A percentile compares a stretch with the other conserved stretches of the same genome.
phyloP scores from a whole-genome alignment of 1,140 invertebrate species.

The Drosophila lacteicornis region DNA sequence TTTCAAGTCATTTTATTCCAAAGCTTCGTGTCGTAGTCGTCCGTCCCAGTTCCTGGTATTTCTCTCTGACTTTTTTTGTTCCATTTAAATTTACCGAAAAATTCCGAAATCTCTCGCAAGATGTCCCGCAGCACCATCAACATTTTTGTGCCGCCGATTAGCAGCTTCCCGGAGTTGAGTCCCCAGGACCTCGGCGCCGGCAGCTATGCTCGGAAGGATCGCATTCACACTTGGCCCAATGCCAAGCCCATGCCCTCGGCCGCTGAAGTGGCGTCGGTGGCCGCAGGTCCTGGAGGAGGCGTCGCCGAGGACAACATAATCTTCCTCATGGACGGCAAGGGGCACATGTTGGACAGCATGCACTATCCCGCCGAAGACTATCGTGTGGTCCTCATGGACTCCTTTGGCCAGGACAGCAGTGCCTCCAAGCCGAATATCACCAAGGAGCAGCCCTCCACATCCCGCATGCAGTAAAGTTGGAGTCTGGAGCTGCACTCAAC shows the following conservation, averaged over 20 bases:
- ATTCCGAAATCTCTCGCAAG: background rate
- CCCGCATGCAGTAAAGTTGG: too few relatives aligned
- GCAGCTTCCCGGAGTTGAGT: conserved; percentile 43
- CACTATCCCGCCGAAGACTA: conserved; percentile 59
- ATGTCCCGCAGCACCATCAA: conserved; percentile 42
- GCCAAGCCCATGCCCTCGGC: background rate
- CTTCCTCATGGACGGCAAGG: conserved; percentile 21
- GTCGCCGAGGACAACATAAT: background rate
- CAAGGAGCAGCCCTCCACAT: background rate
- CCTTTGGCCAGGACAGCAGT: conserved; percentile 14
- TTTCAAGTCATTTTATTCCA: background rate
- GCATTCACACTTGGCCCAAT: conserved; percentile 6
- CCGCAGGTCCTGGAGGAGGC: too few relatives aligned
- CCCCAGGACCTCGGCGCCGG: background rate
- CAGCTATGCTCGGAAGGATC: conserved; percentile 14
- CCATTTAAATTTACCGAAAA: background rate
- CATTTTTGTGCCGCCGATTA: conserved; percentile 35
- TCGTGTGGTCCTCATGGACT: conserved; percentile 42
- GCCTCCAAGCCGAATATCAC: background rate
- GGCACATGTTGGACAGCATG: conserved; percentile 53
- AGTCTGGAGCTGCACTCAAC: background rate
- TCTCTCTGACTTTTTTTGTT: background rate
- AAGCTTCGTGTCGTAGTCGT: background rate
- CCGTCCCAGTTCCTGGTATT: background rate
- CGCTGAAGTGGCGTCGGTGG: too few relatives aligned